Conservation (phyloP, 1,140 invertebrate species). For the Papilio dardanus region DNA sequence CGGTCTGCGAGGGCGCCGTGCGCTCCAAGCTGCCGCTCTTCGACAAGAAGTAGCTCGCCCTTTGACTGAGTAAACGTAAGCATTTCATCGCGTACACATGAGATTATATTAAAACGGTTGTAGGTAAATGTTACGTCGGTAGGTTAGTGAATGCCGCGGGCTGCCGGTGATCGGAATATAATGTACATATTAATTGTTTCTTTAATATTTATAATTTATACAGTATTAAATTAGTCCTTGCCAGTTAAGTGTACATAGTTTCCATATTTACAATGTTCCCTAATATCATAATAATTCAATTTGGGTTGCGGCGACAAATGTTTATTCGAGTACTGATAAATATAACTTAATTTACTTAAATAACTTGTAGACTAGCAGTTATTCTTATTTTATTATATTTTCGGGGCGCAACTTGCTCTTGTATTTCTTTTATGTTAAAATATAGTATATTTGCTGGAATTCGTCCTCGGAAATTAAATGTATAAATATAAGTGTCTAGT, state of each 20-base stretch:
- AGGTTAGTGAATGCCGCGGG: not conserved
- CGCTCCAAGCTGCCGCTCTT: slow-evolving; percentile 92
- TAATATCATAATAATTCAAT: slow-evolving; percentile 35
- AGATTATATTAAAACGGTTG: slow-evolving; percentile 33
- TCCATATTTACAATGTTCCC: slow-evolving; percentile 40
- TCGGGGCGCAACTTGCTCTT: not conserved
- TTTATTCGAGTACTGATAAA: slow-evolving; percentile 36
- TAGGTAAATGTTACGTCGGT: slow-evolving; percentile 15
- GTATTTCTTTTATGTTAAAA: slow-evolving; percentile 31
- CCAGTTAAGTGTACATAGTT: slow-evolving; percentile 72
- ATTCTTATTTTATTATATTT: slow-evolving; percentile 25
- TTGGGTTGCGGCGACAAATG: slow-evolving; percentile 31
- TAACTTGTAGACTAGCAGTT: slow-evolving; percentile 18
- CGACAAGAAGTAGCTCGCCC: slow-evolving; percentile 85
- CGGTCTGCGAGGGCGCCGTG: slow-evolving; percentile 91
- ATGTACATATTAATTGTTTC: slow-evolving; percentile 53
- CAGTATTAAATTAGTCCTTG: slow-evolving; percentile 79
- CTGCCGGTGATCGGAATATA: slow-evolving; percentile 50
- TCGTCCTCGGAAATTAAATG: slow-evolving; percentile 46
- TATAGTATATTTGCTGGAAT: slow-evolving; percentile 46
- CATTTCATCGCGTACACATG: slow-evolving; percentile 27
- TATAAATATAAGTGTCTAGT: slow-evolving; percentile 22
- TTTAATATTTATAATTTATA: slow-evolving; percentile 69
- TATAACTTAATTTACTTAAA: slow-evolving; percentile 32
- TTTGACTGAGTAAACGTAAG: slow-evolving; percentile 35